These are phyloP conservation scores for Minunthozetes semirufus DNA, from an alignment of 2,888 invertebrate genomes.

Conservation along the genomic window DNA sequence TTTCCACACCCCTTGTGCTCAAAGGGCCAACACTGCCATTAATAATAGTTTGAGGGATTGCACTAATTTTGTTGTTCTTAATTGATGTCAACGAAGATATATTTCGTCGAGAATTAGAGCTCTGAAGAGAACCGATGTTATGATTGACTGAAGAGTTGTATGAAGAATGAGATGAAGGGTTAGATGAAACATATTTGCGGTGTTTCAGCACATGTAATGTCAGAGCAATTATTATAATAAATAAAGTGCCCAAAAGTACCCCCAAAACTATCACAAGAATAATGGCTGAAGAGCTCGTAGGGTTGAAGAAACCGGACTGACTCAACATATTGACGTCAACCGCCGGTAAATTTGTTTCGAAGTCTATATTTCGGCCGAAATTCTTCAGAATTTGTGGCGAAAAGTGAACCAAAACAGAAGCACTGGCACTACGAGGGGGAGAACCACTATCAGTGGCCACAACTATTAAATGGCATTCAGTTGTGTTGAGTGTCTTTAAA, in stretches of 20 bases:
- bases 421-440: slow-evolving; percentile 64
- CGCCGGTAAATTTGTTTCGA: background rate
- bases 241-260: slow-evolving; percentile 64
- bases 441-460: slow-evolving; percentile 75
- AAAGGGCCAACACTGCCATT: background rate
- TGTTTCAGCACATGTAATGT: slow-evolving; percentile 60
- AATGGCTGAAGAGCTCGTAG: slow-evolving; percentile 46
- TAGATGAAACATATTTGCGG: slow-evolving; percentile 36
- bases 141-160: slow-evolving; percentile 46
- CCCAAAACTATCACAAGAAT: slow-evolving; percentile 60
- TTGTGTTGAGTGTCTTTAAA: slow-evolving; percentile 50
- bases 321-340: slow-evolving; percentile 5
- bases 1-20: slow-evolving; percentile 41
- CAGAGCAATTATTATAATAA: slow-evolving; percentile 66
- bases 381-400: slow-evolving; percentile 35
- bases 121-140: background rate
- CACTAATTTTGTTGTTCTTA: slow-evolving; percentile 19
- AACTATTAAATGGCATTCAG: slow-evolving; percentile 66
- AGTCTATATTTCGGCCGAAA: slow-evolving; percentile 29
- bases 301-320: slow-evolving; percentile 34
- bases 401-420: slow-evolving; percentile 43
- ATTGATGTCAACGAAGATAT: slow-evolving; percentile 24
- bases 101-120: slow-evolving; percentile 15
- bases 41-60: background rate
- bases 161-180: slow-evolving; percentile 48